Base-by-base conservation (phyloP, 2,113 vertebrate species). In the Coturnix japonica region DNA sequence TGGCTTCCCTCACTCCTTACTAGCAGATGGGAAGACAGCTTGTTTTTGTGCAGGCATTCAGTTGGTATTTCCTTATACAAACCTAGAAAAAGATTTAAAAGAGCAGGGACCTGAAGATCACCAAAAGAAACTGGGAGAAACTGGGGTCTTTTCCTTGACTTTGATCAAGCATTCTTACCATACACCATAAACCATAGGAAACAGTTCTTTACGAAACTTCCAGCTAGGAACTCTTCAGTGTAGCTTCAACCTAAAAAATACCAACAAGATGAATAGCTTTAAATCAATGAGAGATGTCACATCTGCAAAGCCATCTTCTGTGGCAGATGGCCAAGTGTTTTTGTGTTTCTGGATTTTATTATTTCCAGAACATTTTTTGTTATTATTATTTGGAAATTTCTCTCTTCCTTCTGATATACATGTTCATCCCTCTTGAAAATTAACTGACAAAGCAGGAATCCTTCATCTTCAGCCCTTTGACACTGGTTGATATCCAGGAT, bases 381-480 rank as follows among this genome's bases (percentile, higher is more conserved):
- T 26, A 28, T 28, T 26, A 28, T 28, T 69, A 63, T 30, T 26
- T 15, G 53, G 33, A 74, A 76, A 54, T 79, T 71, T 93, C 21
- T 81, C 25, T 83, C 49, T 86, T 81, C 74, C 44, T 8, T 86
- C 90, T 72, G 13, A 4, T 76, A 33, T 81, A 78, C 66, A 85
- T 69, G 31, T 85, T 86, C 16, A 4, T 71, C 5, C 5, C 15
- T 71, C 79, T 72, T 75, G 76, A 88, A 90, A 91, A 94, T 90
- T 75, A 71, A 66, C 65, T 83, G 90, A 67, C 31, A 59, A 69
- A 56, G 54, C 28, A 78, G 87, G 78, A 93, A 64, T 60, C 25
- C 33, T 87, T 91, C 53, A 37, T 47, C 49, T 85, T 84, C 33
- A 80, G 25, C 19, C 54, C 75, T 79, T 82, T 63, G 56, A 81